These are phyloP conservation scores for Epinephelus coioides DNA, from an alignment of 2,797 vertebrate genomes.

Conservation along the genomic window DNA sequence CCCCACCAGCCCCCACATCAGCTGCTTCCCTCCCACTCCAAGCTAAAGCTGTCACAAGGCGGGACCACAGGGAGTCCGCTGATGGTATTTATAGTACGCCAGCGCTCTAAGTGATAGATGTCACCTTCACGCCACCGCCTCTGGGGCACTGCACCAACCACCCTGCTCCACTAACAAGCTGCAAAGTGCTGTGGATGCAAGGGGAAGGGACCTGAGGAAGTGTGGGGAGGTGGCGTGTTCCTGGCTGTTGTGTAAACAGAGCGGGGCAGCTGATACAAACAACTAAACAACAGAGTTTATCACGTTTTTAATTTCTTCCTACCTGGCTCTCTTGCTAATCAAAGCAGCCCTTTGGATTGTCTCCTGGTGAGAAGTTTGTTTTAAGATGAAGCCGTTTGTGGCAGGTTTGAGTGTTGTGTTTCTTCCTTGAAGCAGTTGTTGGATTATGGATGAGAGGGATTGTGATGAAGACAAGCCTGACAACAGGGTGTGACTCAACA, in stretches of 20 bases:
- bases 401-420: constrained; percentile 32
- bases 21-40: constrained; percentile 81
- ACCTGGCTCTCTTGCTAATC: constrained; percentile 64
- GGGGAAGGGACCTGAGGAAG: constrained; percentile 39
- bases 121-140: constrained; percentile 85
- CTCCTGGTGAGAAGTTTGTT: constrained; percentile 53
- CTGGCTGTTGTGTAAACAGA: constrained; percentile 37
- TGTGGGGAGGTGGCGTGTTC: constrained; percentile 41
- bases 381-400: constrained; percentile 45
- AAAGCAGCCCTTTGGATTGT: constrained; percentile 51
- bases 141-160: constrained; percentile 76
- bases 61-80: constrained; percentile 77
- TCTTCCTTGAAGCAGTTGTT: constrained; percentile 27
- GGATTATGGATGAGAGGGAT: constrained; percentile 45
- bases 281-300: constrained; percentile 51
- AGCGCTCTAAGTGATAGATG: constrained; percentile 87
- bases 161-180: constrained; percentile 84
- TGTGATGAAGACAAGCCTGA: constrained; percentile 44
- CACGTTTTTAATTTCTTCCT: constrained; percentile 48
- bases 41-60: constrained; percentile 81
- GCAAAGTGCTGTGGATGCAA: constrained; percentile 78
- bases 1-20: constrained; percentile 64
- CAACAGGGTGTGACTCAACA: constrained; percentile 40
- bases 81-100: constrained; percentile 85
- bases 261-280: constrained; percentile 35